A percentile compares a stretch with the other conserved stretches of the same genome.
phyloP scores from a whole-genome alignment of 2,797 vertebrate species.

The Monodelphis domestica region DNA sequence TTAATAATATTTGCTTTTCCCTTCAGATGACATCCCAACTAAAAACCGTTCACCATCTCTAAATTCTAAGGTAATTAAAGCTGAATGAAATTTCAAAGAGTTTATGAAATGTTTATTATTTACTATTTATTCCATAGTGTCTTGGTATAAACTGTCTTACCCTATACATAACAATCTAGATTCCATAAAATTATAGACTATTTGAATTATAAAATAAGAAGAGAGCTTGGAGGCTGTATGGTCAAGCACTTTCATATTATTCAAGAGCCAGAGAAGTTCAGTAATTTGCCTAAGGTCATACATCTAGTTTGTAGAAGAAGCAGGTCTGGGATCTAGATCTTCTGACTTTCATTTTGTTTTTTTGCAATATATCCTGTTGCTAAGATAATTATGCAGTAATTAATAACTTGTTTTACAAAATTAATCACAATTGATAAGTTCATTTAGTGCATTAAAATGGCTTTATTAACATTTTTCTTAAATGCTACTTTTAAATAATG shows the following conservation, averaged over 20 bases:
- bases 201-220: background rate
- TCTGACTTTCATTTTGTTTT: background rate
- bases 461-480: slow-evolving; percentile 23
- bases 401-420: slow-evolving; percentile 33
- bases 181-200: background rate
- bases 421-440: background rate
- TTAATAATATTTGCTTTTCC: slow-evolving; percentile 59
- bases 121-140: background rate
- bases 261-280: background rate
- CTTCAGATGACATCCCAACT: slow-evolving; percentile 83
- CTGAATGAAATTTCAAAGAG: background rate
- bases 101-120: background rate
- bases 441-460: slow-evolving; percentile 14
- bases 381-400: slow-evolving; percentile 35
- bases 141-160: background rate
- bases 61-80: slow-evolving; percentile 84
- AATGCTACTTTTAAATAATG: slow-evolving; percentile 22
- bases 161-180: slow-evolving; percentile 11
- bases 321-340: background rate
- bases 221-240: slow-evolving; percentile 26
- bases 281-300: background rate
- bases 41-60: slow-evolving; percentile 84
- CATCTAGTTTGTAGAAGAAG: background rate
- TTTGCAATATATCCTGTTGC: background rate
- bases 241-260: background rate